Percentiles rank a stretch among this genome's conserved stretches.
Evolutionary conservation across 1,140 invertebrate genomes (phyloP).

Genomic region (Scylla paramamosain): DNA sequence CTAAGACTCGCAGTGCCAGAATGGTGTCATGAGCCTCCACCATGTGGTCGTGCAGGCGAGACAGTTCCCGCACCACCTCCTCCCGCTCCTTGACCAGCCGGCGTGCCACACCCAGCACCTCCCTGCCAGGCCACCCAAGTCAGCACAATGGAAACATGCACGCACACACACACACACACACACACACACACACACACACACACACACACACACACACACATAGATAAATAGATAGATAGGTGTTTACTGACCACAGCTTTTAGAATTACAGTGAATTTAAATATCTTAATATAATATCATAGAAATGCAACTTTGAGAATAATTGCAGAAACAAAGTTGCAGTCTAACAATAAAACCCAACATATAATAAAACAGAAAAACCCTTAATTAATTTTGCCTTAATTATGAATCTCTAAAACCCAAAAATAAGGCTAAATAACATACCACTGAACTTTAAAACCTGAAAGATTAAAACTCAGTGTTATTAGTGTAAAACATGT

Average conservation of each 20-base stretch:
- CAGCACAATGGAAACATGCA: background rate
- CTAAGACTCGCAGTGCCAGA: slow-evolving; percentile 76
- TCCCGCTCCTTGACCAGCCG: slow-evolving; percentile 79
- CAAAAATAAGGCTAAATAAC: no score
- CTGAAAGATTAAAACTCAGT: no score
- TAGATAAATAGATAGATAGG: background rate
- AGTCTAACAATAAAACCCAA: no score
- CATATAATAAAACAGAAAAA: no score
- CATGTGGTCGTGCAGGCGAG: slow-evolving; percentile 78
- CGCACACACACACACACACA: slow-evolving; percentile 25
- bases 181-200: slow-evolving; percentile 20
- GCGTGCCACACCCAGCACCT: slow-evolving; percentile 78
- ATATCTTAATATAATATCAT: no score
- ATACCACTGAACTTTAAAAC: no score
- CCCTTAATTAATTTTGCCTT: no score
- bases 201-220: background rate
- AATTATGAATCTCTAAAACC: no score
- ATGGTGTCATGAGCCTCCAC: slow-evolving; percentile 78
- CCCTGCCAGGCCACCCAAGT: slow-evolving; percentile 70
- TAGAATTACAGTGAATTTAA: no score
- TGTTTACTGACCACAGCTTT: background rate
- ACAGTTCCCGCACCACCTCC: slow-evolving; percentile 78
- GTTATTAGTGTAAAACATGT: no score
- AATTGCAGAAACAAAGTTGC: no score
- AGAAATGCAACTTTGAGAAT: no score